These are phyloP conservation scores for Mythimna lalbum DNA, from an alignment of 2,888 invertebrate species.

Conservation along the genomic window DNA sequence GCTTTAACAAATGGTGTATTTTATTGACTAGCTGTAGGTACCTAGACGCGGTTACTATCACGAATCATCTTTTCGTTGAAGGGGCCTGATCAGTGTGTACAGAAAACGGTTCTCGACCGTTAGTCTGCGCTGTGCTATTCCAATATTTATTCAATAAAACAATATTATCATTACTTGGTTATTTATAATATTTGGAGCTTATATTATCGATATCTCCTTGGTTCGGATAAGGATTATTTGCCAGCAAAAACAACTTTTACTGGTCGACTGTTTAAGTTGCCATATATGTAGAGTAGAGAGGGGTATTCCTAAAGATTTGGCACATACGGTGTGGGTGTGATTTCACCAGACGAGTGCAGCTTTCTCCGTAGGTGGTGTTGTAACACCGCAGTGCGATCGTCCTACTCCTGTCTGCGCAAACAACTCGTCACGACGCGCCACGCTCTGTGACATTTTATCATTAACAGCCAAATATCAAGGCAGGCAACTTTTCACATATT, in stretches of 20 bases:
- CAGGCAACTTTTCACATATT: slow-evolving; percentile 74
- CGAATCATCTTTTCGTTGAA: background rate
- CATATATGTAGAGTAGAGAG: slow-evolving; percentile 75
- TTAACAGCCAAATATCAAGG: slow-evolving; percentile 86
- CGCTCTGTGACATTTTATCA: slow-evolving; percentile 80
- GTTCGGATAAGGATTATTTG: background rate
- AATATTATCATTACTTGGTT: background rate
- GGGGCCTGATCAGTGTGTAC: background rate
- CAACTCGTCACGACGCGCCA: slow-evolving; percentile 46
- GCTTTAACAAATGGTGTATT: background rate
- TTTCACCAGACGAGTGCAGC: slow-evolving; percentile 86
- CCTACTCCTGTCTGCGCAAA: slow-evolving; percentile 59
- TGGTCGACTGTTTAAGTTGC: slow-evolving; percentile 74
- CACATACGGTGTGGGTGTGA: slow-evolving; percentile 87
- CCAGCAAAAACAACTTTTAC: background rate
- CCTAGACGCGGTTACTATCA: background rate
- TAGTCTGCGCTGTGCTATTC: background rate
- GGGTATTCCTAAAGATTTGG: slow-evolving; percentile 84
- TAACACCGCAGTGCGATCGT: slow-evolving; percentile 68
- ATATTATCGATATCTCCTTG: background rate
- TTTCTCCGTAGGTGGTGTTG: slow-evolving; percentile 87
- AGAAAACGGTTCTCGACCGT: background rate
- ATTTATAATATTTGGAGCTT: background rate
- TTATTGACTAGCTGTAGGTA: background rate
- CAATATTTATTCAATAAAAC: background rate